phyloP scores from a whole-genome alignment of 2,888 invertebrate genomes.

The Hofmannophila pseudospretella region DNA sequence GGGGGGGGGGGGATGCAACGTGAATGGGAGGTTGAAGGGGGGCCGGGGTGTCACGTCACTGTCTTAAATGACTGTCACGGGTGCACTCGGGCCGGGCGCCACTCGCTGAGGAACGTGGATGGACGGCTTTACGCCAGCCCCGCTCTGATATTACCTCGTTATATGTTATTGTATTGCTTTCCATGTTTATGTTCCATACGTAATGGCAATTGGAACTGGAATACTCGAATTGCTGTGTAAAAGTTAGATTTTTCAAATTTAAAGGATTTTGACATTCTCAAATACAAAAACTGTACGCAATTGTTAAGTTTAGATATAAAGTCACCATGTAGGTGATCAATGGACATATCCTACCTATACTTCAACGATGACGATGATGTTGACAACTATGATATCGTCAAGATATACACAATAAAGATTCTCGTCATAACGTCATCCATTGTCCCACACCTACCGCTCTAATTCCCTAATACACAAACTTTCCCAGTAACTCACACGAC shows the following conservation, averaged over 20 bases:
- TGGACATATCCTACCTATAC: no score
- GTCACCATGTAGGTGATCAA: no score
- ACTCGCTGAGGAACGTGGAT: constrained; percentile 61
- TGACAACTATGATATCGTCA: no score
- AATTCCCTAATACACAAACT: constrained; percentile 10
- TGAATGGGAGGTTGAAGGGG: constrained; percentile 14
- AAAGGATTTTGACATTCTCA: no score
- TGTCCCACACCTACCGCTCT: neutral
- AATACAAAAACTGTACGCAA: no score
- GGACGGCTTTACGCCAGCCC: constrained; percentile 52
- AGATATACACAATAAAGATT: no score
- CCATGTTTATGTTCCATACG: constrained; percentile 29
- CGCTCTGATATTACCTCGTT: constrained; percentile 62
- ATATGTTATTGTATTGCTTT: constrained; percentile 54
- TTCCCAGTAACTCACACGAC: constrained; percentile 2
- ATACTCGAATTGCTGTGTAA: no score
- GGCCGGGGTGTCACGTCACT: constrained; percentile 61
- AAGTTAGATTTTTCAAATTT: no score
- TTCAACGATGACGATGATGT: no score
- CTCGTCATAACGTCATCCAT: no score
- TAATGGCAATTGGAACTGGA: no score
- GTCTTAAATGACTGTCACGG: constrained; percentile 78
- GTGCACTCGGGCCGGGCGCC: constrained; percentile 59
- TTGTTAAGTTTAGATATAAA: no score
- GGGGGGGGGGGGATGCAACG: constrained; percentile 14